phyloP scores from a whole-genome alignment of 1,140 invertebrate species.

The Aphidius ervi region DNA sequence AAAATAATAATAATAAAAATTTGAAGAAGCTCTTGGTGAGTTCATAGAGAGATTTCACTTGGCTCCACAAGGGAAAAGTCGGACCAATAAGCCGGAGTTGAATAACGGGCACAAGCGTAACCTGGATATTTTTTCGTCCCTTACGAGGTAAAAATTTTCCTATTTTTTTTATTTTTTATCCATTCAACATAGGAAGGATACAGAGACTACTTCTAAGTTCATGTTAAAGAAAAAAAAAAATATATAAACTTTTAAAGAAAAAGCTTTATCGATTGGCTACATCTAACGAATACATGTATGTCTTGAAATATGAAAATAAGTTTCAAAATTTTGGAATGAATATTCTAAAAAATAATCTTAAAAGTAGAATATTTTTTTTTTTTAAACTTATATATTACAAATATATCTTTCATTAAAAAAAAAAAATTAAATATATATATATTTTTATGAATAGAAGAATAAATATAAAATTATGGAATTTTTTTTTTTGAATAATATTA shows the following conservation, averaged over 20 bases:
- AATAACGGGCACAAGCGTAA: neutral
- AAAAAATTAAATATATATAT: no score
- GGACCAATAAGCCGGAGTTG: conserved; percentile 14
- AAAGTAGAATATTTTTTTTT: no score
- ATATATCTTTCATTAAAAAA: no score
- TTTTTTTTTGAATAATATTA: no score
- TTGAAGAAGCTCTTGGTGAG: neutral
- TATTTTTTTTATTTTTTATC: neutral
- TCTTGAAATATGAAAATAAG: neutral
- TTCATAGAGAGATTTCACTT: conserved; percentile 12
- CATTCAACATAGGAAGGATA: neutral
- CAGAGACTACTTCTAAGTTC: neutral
- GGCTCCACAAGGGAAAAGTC: conserved; percentile 10
- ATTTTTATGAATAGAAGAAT: no score
- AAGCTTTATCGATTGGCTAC: conserved; percentile 11
- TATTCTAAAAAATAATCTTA: no score
- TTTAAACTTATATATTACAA: no score
- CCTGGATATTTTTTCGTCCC: no score
- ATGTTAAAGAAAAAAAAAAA: neutral
- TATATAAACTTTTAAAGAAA: neutral
- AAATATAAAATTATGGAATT: no score
- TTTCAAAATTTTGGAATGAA: no score
- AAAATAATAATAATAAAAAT: no score
- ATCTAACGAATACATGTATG: neutral
- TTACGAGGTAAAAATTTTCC: neutral